Conservation (phyloP, 2,113 vertebrate genomes). For the Prolemur simus region DNA sequence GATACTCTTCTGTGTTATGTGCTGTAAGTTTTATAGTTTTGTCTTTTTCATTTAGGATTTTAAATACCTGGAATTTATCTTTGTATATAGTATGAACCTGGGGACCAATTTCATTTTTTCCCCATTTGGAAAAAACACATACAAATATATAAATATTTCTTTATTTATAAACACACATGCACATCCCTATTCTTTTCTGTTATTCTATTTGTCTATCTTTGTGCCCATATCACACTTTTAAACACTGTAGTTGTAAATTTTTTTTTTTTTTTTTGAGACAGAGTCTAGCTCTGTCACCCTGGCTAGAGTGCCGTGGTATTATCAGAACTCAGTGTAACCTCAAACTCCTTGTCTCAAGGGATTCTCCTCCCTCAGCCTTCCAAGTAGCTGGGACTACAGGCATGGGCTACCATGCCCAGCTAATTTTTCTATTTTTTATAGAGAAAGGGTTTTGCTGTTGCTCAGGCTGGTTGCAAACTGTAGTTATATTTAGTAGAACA, state of each 20-base stretch:
- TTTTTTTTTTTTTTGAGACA: no score
- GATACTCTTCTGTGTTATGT: neutral
- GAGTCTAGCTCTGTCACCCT: neutral
- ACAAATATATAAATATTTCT: neutral
- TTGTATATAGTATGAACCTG: neutral
- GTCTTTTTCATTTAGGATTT: neutral
- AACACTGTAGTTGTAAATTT: neutral
- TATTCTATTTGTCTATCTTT: neutral
- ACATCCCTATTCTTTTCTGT: neutral
- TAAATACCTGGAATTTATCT: neutral
- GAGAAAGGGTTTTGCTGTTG: neutral
- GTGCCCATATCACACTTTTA: neutral
- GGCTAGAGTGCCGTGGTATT: neutral
- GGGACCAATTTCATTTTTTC: neutral
- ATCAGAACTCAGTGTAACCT: neutral
- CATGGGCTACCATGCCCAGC: neutral
- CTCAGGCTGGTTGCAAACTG: neutral
- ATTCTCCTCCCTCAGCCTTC: neutral
- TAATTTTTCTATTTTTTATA: neutral
- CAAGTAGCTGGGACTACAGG: neutral
- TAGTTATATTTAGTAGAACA: conserved; percentile 18
- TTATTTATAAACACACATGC: neutral
- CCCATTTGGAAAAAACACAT: neutral
- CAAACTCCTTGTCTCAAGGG: neutral
- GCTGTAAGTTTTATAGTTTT: neutral